phyloP scores from a whole-genome alignment of 2,888 invertebrate species.

The Steinernema hermaphroditum region DNA sequence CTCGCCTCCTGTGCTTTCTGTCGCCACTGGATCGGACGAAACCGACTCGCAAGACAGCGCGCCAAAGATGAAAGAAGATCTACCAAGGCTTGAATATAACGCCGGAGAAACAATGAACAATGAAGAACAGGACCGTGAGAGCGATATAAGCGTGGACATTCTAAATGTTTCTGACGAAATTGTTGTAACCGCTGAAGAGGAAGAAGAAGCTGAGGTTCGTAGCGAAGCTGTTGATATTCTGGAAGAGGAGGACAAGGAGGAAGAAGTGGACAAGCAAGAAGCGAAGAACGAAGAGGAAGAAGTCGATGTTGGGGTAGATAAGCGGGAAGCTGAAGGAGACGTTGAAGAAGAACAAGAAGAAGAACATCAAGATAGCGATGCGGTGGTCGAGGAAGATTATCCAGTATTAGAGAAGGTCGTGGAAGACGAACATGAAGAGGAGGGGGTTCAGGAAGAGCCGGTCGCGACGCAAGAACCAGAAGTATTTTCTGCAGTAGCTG shows the following conservation, averaged over 20 bases:
- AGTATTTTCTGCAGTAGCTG: not conserved
- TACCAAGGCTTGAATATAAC: not conserved
- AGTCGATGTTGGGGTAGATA: too few species aligned
- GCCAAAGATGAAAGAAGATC: not conserved
- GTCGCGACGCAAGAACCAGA: not conserved
- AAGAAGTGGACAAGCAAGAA: not conserved
- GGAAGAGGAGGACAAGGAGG: too few species aligned
- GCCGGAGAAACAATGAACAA: not conserved
- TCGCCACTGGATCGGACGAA: too few species aligned
- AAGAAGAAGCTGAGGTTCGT: too few species aligned
- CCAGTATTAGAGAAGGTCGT: not conserved
- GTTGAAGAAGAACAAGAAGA: too few species aligned
- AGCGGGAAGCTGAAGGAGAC: not conserved
- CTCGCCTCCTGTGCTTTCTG: not conserved
- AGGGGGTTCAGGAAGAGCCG: not conserved
- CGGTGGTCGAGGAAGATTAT: not conserved
- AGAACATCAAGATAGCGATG: too few species aligned
- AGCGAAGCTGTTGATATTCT: too few species aligned
- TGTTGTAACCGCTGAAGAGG: not conserved
- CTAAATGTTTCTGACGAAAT: not conserved
- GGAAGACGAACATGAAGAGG: not conserved
- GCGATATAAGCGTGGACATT: not conserved
- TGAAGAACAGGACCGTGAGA: not conserved
- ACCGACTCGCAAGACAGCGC: too few species aligned
- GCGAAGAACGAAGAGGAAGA: not conserved